Evolutionary conservation across 2,888 invertebrate species (phyloP).

Genomic region (Orthosia gothica): DNA sequence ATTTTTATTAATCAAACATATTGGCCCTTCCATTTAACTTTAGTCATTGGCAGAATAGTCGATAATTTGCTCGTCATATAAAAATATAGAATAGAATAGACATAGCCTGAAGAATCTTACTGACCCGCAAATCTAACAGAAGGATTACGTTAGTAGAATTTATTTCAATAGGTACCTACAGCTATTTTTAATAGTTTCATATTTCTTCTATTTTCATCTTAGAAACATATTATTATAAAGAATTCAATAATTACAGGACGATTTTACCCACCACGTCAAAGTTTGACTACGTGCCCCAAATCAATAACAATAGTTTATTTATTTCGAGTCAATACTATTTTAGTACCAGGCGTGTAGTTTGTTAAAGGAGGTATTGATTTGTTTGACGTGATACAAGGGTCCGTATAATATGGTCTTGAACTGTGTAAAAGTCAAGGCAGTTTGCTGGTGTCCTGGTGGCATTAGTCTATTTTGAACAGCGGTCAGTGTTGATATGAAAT

Average conservation of each 20-base stretch:
- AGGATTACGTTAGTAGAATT: neutral
- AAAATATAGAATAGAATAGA: no score
- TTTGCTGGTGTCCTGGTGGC: neutral
- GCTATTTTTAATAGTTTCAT: neutral
- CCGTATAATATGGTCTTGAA: slow-evolving; percentile 19
- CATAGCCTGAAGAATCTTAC: neutral
- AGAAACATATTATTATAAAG: slow-evolving; percentile 20
- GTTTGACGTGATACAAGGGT: neutral
- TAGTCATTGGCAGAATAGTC: no score
- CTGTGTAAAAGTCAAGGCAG: neutral
- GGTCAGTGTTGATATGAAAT: no score
- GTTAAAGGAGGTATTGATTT: slow-evolving; percentile 54
- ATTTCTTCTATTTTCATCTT: slow-evolving; percentile 25
- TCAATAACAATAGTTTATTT: slow-evolving; percentile 54
- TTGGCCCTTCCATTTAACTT: no score
- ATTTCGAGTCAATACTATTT: slow-evolving; percentile 50
- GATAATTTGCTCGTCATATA: no score
- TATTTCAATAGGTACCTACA: neutral
- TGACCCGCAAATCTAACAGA: neutral
- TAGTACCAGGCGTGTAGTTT: slow-evolving; percentile 39
- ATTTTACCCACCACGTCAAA: slow-evolving; percentile 8
- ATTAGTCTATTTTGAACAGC: neutral
- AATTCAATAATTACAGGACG: slow-evolving; percentile 20
- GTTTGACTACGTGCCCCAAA: slow-evolving; percentile 6
- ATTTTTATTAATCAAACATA: no score